Conservation (phyloP, 2,113 vertebrate genomes). For the Speoplatyrhinus poulsoni region DNA sequence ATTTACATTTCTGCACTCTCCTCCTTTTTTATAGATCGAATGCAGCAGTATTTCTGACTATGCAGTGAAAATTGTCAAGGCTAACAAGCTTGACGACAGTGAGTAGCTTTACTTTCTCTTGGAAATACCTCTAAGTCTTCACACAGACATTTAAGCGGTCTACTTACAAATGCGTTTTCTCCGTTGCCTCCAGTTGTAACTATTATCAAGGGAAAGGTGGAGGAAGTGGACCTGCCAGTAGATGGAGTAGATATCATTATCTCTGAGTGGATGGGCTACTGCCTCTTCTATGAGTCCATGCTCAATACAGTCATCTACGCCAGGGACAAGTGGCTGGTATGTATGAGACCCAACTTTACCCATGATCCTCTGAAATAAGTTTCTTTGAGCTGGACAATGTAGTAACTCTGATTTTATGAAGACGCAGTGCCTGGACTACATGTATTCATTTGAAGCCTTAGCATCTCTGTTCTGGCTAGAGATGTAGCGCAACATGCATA, state of each 20-base stretch:
- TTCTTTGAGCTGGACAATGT: no score
- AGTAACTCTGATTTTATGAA: no score
- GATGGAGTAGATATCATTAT: constrained; percentile 93
- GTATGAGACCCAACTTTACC: constrained; percentile 29
- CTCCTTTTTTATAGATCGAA: constrained; percentile 80
- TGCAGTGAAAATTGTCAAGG: constrained; percentile 91
- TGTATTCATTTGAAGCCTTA: not conserved
- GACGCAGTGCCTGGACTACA: no score
- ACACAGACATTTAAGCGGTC: not conserved
- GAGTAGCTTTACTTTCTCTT: constrained; percentile 45
- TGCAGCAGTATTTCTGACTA: constrained; percentile 96
- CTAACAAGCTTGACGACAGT: constrained; percentile 92
- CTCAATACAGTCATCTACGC: constrained; percentile 92
- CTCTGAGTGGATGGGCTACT: constrained; percentile 96
- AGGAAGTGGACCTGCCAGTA: constrained; percentile 88
- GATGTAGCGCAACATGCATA: not conserved
- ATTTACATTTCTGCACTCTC: not conserved
- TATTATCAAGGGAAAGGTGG: constrained; percentile 94
- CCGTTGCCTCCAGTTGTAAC: constrained; percentile 80
- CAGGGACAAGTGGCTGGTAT: constrained; percentile 92
- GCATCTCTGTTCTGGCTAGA: not conserved
- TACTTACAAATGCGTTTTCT: not conserved
- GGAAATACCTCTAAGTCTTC: not conserved
- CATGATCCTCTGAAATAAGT: no score
- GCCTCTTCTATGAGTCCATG: constrained; percentile 94